Evolutionary conservation across 1,140 invertebrate species (phyloP).

Genomic region (Theocolax elegans): DNA sequence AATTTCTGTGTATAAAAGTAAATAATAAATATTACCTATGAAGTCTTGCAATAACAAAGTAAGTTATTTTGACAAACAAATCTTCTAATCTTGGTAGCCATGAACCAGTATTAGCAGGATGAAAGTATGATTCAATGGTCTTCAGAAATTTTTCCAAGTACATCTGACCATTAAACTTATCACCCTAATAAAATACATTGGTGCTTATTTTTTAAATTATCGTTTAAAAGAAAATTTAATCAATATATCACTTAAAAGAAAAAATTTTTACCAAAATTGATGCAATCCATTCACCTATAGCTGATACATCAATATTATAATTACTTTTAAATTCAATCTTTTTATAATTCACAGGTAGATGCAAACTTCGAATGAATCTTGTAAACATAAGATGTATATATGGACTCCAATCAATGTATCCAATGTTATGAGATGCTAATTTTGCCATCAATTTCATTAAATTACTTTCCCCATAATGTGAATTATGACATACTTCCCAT

Average conservation of each 20-base stretch:
- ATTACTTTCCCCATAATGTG: constrained; percentile 75
- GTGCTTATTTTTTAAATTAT: background rate
- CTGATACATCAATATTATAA: constrained; percentile 69
- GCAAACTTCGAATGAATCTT: constrained; percentile 79
- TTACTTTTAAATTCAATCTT: constrained; percentile 59
- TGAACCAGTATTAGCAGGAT: constrained; percentile 86
- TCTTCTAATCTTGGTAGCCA: constrained; percentile 76
- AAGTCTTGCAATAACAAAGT: background rate
- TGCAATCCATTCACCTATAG: constrained; percentile 69
- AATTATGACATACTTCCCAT: constrained; percentile 81
- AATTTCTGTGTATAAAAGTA: no score
- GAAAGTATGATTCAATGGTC: constrained; percentile 86
- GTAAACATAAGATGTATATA: constrained; percentile 85
- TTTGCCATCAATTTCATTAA: constrained; percentile 80
- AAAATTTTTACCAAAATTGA: constrained; percentile 52
- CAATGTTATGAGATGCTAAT: constrained; percentile 80
- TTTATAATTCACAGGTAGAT: constrained; percentile 83
- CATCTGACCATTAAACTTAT: constrained; percentile 72
- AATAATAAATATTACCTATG: constrained; percentile 8
- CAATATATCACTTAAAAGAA: background rate
- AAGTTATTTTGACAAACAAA: background rate
- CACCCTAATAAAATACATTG: constrained; percentile 67
- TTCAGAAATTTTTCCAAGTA: constrained; percentile 85
- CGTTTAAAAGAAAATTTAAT: background rate
- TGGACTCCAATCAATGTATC: constrained; percentile 88